Evolutionary conservation across 2,113 vertebrate genomes (phyloP).

Genomic region (Aldabrachelys gigantea): DNA sequence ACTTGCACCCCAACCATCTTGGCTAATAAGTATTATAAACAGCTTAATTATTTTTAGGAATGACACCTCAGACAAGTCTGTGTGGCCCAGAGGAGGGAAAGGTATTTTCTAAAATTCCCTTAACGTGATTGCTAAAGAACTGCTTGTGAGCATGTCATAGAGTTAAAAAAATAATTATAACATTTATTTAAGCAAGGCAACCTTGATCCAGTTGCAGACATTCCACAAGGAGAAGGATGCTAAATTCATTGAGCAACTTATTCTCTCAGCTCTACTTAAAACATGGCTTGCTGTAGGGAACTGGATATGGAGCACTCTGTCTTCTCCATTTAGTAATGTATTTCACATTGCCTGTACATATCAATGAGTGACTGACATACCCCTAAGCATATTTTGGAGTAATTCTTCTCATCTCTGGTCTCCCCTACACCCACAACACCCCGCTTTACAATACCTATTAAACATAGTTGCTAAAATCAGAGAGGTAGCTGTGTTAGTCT

Average conservation of each 20-base stretch:
- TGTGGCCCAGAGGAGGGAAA: not conserved
- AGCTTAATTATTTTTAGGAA: not conserved
- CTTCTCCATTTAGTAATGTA: not conserved
- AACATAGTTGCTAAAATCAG: not conserved
- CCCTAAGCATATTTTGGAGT: not conserved
- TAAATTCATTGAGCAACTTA: not conserved
- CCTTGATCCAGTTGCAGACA: constrained; percentile 33
- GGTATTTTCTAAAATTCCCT: not conserved
- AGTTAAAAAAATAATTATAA: constrained; percentile 32
- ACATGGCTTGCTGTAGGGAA: not conserved
- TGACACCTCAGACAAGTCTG: not conserved
- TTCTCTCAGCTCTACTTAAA: not conserved
- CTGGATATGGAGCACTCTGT: not conserved
- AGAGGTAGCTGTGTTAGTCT: too few species aligned
- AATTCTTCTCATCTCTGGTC: not conserved
- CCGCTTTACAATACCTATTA: not conserved
- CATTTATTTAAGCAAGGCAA: constrained; percentile 39
- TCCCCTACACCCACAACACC: not conserved
- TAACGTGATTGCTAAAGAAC: not conserved
- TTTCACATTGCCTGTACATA: not conserved
- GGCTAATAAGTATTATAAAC: not conserved
- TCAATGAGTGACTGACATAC: not conserved
- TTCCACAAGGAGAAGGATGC: constrained; percentile 1
- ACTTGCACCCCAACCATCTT: too few species aligned
- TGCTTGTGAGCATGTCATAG: constrained; percentile 5